Evolutionary conservation across 2,888 invertebrate genomes (phyloP), one percentile per base, ranked within the genome.

Genomic region (Pediacus dermestoides): DNA sequence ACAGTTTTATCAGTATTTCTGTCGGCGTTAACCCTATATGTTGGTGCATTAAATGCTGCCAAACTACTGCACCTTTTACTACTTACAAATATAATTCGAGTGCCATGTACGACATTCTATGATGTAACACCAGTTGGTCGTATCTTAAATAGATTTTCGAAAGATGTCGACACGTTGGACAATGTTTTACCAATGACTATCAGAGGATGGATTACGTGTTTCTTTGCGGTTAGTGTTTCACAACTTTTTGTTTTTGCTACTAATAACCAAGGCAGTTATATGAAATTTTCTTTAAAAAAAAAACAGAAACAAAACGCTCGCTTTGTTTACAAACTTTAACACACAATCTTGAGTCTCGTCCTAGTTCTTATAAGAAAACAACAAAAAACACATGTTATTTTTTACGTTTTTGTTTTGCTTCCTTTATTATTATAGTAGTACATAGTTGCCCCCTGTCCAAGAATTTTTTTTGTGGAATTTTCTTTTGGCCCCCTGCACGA

Each of bases 81-180:
- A 68, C 74, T 87, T 55, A 66, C 62, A 52, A 77, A 80, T 62
- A 76, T 84, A 61, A 70, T 88, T 59, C 75, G 77, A 64, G 78
- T 80, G 55, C 82, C 85, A 40, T 71, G 76, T 69, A 74, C 76
- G 63, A 77, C 79, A 63, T 87, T 85, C 76, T 87, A 82, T 75
- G 86, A 88, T 71, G 81, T 85, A 55, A 88, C 86, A 58, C 87
- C 88, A 46, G 74, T 81, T 49, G 87, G 88, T 67, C 76, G 88
- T 65, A 77, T 86, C 65, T 76, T 87, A 70, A 86, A 85, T 74
- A 76, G 86, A 53, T 84, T 84, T 75, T 78, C 80, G 66, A 84
- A 83, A 75, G 84, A 85, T 68, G 71, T 84, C 53, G 83, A 85
- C 66, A 74, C 78, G 59, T 70, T 84, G 68, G 84, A 85, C 74